These are phyloP conservation scores for Thera britannica DNA, from an alignment of 2,888 invertebrate genomes.

Conservation along the genomic window DNA sequence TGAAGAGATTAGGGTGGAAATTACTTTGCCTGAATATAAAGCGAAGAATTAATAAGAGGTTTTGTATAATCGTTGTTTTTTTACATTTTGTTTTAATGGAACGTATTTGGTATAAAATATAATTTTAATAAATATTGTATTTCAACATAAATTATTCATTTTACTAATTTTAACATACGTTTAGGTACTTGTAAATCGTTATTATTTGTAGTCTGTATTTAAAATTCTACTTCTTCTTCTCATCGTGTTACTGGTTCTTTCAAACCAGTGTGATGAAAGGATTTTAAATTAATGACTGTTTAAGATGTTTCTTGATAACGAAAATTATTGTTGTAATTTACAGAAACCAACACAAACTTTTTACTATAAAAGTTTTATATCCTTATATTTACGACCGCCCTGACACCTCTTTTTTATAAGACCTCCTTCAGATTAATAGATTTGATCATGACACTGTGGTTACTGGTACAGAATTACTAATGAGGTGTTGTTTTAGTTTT, in stretches of 20 bases:
- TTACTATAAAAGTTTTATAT: background rate
- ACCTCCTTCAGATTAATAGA: conserved; percentile 28
- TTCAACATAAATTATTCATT: too few species aligned
- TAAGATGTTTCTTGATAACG: too few species aligned
- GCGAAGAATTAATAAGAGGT: background rate
- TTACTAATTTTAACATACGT: too few species aligned
- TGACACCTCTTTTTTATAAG: conserved; percentile 23
- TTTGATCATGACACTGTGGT: conserved; percentile 35
- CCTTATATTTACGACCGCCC: conserved; percentile 10
- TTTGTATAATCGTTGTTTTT: background rate
- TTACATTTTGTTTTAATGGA: background rate
- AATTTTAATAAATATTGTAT: too few species aligned
- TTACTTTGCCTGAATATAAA: background rate
- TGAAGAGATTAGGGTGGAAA: background rate
- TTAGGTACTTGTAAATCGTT: too few species aligned
- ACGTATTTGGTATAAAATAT: too few species aligned
- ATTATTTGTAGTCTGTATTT: too few species aligned
- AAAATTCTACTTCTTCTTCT: too few species aligned
- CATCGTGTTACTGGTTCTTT: too few species aligned
- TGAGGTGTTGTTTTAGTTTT: background rate
- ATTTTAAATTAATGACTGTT: too few species aligned
- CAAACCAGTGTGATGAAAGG: too few species aligned
- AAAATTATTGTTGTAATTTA: too few species aligned
- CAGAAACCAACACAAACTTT: background rate
- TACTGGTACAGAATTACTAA: conserved; percentile 31